phyloP scores from a whole-genome alignment of 1,140 invertebrate species.

The Calephelis virginiensis region DNA sequence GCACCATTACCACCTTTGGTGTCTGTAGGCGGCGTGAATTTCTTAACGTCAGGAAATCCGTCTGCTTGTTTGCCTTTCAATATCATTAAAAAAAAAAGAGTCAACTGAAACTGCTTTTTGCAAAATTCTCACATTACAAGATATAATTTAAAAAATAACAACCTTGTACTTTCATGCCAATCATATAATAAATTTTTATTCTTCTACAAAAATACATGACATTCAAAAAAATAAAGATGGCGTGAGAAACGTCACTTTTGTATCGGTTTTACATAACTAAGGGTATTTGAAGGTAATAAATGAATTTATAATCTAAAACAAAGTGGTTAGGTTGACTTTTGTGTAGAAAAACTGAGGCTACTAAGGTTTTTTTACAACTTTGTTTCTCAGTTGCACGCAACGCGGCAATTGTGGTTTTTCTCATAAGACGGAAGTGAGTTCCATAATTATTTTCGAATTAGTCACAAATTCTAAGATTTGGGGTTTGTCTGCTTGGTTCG shows the following conservation, averaged over 20 bases:
- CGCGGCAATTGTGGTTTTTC: constrained; percentile 59
- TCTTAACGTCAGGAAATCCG: no score
- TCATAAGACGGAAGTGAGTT: constrained; percentile 51
- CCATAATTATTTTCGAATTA: constrained; percentile 69
- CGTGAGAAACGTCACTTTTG: constrained; percentile 39
- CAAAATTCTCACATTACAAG: constrained; percentile 2
- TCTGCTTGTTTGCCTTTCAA: no score
- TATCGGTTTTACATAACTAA: constrained; percentile 34
- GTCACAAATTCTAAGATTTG: constrained; percentile 57
- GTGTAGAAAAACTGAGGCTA: constrained; percentile 22
- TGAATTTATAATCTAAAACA: constrained; percentile 13
- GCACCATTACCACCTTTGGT: no score
- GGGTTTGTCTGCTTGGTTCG: constrained; percentile 37
- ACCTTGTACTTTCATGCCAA: constrained; percentile 4
- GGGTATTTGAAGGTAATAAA: constrained; percentile 5
- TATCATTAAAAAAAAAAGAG: no score
- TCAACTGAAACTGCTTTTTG: not conserved
- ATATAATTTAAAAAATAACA: constrained; percentile 17
- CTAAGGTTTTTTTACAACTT: constrained; percentile 43
- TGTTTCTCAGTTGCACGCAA: constrained; percentile 59
- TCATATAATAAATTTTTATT: constrained; percentile 26
- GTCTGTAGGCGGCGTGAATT: no score
- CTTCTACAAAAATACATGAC: constrained; percentile 19
- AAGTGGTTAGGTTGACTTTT: constrained; percentile 23
- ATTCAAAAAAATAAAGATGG: constrained; percentile 31